These are phyloP conservation scores for fruit fly (Drosophila melanogaster) DNA, from an alignment of 1,140 invertebrate genomes.

Conservation along the genomic window DNA sequence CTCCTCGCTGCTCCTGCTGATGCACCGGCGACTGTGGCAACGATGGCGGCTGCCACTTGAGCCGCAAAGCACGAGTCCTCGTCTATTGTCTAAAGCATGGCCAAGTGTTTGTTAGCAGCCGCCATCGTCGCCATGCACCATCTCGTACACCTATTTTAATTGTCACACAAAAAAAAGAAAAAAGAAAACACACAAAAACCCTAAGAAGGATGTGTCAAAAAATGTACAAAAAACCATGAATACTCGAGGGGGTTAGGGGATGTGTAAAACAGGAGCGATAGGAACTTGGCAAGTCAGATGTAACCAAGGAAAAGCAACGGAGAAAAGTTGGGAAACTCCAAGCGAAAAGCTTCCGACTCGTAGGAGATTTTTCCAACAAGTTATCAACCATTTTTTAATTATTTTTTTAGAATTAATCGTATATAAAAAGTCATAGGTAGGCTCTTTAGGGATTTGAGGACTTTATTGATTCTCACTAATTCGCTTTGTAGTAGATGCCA, in stretches of 20 bases:
- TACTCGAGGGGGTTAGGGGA: slow-evolving; percentile 26
- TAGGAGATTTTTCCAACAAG: neutral
- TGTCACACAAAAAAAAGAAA: slow-evolving; percentile 44
- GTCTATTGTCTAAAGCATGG: slow-evolving; percentile 82
- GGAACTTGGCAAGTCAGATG: slow-evolving; percentile 3
- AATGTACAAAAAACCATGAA: slow-evolving; percentile 45
- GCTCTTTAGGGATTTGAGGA: neutral
- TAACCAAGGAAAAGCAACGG: slow-evolving; percentile 6
- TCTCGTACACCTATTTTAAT: slow-evolving; percentile 82
- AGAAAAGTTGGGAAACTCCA: slow-evolving; percentile 8
- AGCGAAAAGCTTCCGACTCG: neutral
- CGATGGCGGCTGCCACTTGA: slow-evolving; percentile 73
- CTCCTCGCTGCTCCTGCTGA: slow-evolving; percentile 5
- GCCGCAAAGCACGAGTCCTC: slow-evolving; percentile 78
- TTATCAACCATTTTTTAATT: too few species aligned
- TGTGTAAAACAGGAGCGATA: slow-evolving; percentile 29
- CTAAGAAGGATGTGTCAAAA: slow-evolving; percentile 57
- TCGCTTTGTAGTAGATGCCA: neutral
- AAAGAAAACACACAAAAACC: neutral
- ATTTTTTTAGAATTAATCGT: too few species aligned
- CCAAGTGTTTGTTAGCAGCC: slow-evolving; percentile 81
- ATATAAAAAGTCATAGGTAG: too few species aligned
- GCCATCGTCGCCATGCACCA: slow-evolving; percentile 53
- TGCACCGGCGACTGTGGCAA: slow-evolving; percentile 35
- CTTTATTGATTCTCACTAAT: too few species aligned